Percentiles rank a stretch among this genome's conserved stretches.
Evolutionary conservation across 2,797 vertebrate genomes (phyloP).

Genomic region (Anolis apletophallus): DNA sequence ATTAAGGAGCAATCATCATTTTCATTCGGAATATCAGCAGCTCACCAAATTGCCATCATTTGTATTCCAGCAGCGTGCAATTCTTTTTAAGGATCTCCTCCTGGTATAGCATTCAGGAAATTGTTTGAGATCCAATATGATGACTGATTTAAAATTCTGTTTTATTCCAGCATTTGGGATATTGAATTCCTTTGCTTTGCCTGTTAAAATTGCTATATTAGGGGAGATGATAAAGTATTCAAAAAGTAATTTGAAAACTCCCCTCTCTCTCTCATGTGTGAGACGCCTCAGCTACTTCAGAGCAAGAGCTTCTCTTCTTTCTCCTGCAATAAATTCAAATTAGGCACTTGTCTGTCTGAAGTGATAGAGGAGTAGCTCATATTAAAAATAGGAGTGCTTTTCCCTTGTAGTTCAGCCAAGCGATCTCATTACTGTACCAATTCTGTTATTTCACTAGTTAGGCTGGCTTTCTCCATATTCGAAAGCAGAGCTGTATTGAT

Average conservation of each 20-base stretch:
- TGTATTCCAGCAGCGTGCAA: slow-evolving; percentile 9
- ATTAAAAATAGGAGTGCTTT: not conserved
- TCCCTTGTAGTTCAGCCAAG: slow-evolving; percentile 9
- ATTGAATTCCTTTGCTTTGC: slow-evolving; percentile 46
- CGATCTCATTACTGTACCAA: slow-evolving; percentile 15
- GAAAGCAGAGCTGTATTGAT: not conserved
- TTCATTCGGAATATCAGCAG: slow-evolving; percentile 25
- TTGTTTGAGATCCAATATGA: not conserved
- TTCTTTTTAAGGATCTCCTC: slow-evolving; percentile 32
- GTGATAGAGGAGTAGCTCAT: slow-evolving; percentile 12
- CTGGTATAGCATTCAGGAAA: slow-evolving; percentile 23
- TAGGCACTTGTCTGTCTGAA: slow-evolving; percentile 25
- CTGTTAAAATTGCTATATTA: slow-evolving; percentile 26
- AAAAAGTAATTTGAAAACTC: slow-evolving; percentile 34
- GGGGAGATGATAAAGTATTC: slow-evolving; percentile 20
- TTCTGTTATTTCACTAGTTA: not conserved
- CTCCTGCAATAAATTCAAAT: slow-evolving; percentile 30
- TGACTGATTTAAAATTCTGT: slow-evolving; percentile 28
- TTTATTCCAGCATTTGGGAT: slow-evolving; percentile 31
- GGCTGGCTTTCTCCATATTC: not conserved
- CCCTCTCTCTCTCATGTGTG: slow-evolving; percentile 16
- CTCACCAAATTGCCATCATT: slow-evolving; percentile 31
- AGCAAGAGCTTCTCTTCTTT: not conserved
- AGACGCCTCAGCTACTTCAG: not conserved
- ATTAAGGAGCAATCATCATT: not conserved